A percentile compares a stretch with the other conserved stretches of the same genome.
phyloP scores from a whole-genome alignment of 2,888 invertebrate genomes.

The Lacanobia oleracea region DNA sequence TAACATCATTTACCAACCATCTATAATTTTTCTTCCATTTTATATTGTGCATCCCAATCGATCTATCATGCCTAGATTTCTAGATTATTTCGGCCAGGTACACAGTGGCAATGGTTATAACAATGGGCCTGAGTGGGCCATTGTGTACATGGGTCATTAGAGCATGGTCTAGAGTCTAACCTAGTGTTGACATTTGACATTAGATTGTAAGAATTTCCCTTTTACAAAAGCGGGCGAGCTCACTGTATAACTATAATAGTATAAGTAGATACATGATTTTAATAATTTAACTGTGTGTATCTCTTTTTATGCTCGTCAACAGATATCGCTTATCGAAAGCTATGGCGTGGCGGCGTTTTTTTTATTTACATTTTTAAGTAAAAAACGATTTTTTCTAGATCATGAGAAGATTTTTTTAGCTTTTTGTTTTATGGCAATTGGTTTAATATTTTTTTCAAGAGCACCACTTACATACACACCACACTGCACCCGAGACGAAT shows the following conservation, averaged over 20 bases:
- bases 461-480: conserved; percentile 34
- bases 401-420: conserved; percentile 21
- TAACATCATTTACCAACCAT: conserved; percentile 25
- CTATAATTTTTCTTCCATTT: conserved; percentile 33
- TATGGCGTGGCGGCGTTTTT: conserved; percentile 39
- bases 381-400: conserved; percentile 37
- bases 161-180: conserved; percentile 78
- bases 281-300: conserved; percentile 43
- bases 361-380: not conserved
- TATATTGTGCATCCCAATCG: conserved; percentile 40
- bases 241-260: conserved; percentile 62
- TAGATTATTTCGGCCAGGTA: conserved; percentile 27
- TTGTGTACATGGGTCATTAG: conserved; percentile 68
- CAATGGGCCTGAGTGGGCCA: conserved; percentile 27
- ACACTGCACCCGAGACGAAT: conserved; percentile 51
- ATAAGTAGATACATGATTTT: conserved; percentile 48
- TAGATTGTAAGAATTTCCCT: conserved; percentile 65
- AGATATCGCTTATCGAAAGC: conserved; percentile 47
- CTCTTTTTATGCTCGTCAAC: conserved; percentile 56
- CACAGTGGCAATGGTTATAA: conserved; percentile 27
- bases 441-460: conserved; percentile 24
- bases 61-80: conserved; percentile 50
- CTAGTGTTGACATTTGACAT: conserved; percentile 59
- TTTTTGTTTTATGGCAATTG: conserved; percentile 9
- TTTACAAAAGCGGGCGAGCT: conserved; percentile 83